Percentiles rank a stretch among this genome's conserved stretches.
phyloP scores from a whole-genome alignment of 2,888 invertebrate species.

The Mechanitis messenoides region DNA sequence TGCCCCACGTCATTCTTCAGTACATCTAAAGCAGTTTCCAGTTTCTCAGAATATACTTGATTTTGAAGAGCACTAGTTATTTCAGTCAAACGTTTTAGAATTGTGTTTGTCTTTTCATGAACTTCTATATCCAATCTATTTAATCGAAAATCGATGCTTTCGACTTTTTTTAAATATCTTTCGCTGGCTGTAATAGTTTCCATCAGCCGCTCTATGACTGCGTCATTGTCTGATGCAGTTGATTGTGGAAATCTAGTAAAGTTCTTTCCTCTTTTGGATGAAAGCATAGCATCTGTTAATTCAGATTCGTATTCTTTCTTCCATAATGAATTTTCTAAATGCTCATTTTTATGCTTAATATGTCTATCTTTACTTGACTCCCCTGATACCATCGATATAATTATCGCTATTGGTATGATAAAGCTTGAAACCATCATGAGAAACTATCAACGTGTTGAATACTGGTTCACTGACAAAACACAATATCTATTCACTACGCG shows the following conservation, averaged over 20 bases:
- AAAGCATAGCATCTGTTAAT: conserved; percentile 56
- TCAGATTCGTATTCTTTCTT: conserved; percentile 67
- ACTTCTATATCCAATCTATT: conserved; percentile 66
- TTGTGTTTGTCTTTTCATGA: conserved; percentile 62
- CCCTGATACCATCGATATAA: conserved; percentile 37
- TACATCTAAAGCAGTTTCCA: conserved; percentile 41
- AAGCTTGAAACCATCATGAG: conserved; percentile 45
- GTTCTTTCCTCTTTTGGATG: conserved; percentile 46
- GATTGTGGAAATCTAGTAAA: conserved; percentile 46
- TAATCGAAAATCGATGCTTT: conserved; percentile 61
- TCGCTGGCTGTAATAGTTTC: conserved; percentile 64
- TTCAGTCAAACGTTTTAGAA: conserved; percentile 54
- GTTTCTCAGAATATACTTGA: conserved; percentile 39
- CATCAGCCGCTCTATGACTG: conserved; percentile 60
- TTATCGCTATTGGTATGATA: conserved; percentile 36
- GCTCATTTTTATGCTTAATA: conserved; percentile 42
- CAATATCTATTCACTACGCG: too few species aligned
- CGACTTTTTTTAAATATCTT: conserved; percentile 67
- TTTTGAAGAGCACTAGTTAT: conserved; percentile 39
- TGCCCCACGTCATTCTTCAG: conserved; percentile 46
- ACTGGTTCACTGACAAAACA: too few species aligned
- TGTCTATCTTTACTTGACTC: conserved; percentile 38
- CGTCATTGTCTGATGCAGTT: conserved; percentile 49
- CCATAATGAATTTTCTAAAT: conserved; percentile 54
- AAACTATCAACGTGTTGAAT: conserved; percentile 33